Base-by-base conservation (phyloP, 1,140 invertebrate genomes). In the Apis cerana region DNA sequence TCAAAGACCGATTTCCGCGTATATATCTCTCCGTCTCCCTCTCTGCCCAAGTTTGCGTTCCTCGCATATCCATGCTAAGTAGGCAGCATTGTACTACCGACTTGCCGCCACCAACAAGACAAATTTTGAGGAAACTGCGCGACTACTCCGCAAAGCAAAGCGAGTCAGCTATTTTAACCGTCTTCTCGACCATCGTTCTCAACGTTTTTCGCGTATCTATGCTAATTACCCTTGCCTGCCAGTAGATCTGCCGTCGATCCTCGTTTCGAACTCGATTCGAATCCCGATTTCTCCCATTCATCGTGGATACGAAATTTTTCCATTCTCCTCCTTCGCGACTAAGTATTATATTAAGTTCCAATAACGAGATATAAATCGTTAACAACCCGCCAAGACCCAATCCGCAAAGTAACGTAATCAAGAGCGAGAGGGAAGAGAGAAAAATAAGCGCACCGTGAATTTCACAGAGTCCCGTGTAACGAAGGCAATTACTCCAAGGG, bases 1-100 rank as follows among this genome's bases (percentile, higher is more conserved):
- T 50, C 67, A 15, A 68, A 15, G 7, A 50, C 67, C 67, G 12
- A 68, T 50, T 68, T 50, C 67, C 67, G 65, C 67, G 65, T 50
- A 12, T 48, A 21, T 33, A 33, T 33, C 33, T 33, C 33, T 33
- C 33, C 0, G 4, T 43, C 33, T 43, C 4, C 48, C 33, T 67
- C 19, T 48, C 21, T 12, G 12, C 12, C 67, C 21, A 68, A 68
- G 43, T 50, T 68, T 3, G 43, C 21, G 43, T 50, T 48, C 67
- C 50, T 68, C 67, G 43, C 67, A n/a, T 68, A 68, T 50, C 67
- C 67, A 68, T 68, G 67, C 67, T 68, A 68, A 68, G 43, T 23
- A 68, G 23, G 23, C 11, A 13, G n/a, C 59, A 64, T 33, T 33
- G 27, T 64, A 33, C 13, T 13, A 4, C 1, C 12, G 56, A 58